A percentile compares a stretch with the other conserved stretches of the same genome.
These are phyloP conservation scores for Perca fluviatilis DNA, from an alignment of 2,113 vertebrate species.

Conservation along the genomic window DNA sequence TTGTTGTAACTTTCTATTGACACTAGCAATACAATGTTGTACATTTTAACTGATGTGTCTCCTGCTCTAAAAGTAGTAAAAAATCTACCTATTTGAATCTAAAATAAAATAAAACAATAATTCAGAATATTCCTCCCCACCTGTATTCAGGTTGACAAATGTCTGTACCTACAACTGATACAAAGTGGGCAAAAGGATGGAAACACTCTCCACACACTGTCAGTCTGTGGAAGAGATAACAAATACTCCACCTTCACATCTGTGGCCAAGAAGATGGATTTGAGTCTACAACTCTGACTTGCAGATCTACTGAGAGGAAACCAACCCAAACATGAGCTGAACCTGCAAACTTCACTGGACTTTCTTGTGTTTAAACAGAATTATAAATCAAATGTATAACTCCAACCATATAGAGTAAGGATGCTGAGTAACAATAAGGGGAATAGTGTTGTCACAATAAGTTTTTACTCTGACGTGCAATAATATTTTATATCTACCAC, in stretches of 20 bases:
- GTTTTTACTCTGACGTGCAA: conserved; percentile 5
- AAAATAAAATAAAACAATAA: not conserved
- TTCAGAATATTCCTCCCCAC: not conserved
- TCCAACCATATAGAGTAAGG: conserved; percentile 29
- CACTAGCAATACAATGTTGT: too few species aligned
- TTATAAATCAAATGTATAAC: conserved; percentile 9
- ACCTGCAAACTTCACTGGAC: not conserved
- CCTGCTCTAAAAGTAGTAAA: not conserved
- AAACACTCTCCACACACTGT: conserved; percentile 18
- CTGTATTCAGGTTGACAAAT: conserved; percentile 23
- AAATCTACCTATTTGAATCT: not conserved
- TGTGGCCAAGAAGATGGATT: conserved; percentile 23
- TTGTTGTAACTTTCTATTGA: not conserved
- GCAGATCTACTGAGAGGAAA: not conserved
- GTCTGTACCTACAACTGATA: not conserved
- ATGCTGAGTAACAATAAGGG: conserved; percentile 20
- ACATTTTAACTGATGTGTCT: too few species aligned
- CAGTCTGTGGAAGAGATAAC: conserved; percentile 21
- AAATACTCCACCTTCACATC: conserved; percentile 24
- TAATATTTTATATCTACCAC: conserved; percentile 28
- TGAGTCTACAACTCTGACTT: conserved; percentile 4
- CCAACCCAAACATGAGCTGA: not conserved
- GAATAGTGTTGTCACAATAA: conserved; percentile 9
- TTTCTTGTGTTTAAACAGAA: not conserved
- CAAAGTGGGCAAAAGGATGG: conserved; percentile 16